Base-by-base conservation (phyloP, 23 tunicate genomes). In the Phallusia fumigata region DNA sequence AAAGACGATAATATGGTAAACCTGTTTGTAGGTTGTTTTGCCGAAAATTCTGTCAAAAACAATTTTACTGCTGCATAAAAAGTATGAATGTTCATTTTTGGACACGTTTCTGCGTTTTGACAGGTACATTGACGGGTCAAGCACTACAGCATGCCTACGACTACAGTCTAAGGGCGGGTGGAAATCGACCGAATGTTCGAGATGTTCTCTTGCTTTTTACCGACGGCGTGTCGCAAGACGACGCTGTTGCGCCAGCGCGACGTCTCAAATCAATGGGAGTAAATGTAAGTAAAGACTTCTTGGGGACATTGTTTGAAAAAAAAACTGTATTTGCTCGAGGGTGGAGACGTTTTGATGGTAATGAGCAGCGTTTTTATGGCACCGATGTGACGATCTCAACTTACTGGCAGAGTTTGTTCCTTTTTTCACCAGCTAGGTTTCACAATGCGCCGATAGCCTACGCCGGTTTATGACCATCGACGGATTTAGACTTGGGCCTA, bases 141-240 rank as follows among this genome's bases (percentile, higher is more conserved):
- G 83, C 83, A 31, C 30, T 79, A 2, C 36, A 35, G 26, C 83
- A 79, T 21, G 83, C 83, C n/a, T 79, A 52, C 44, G 52, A 79
- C 35, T 79, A 79, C 72, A 79, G 83, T 28, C 6, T 79, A 21
- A 52, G 52, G 35, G 73, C 26, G 0, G 35, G 35, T 11, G 40
- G 36, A 32, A 79, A 79, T 53, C 72, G 83, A 15, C 83, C 72
- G 36, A 52, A 79, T 33, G 83, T 79, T 3, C 72, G 83, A 24
- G 83, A 79, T 53, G 72, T 79, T 2, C 36, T 79, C 24, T 31
- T 79, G 19, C 73, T 79, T 13, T 79, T 79, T 34, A 79, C 83
- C 18, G 83, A 79, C 36, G 83, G 83, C 18, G 83, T 53, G 28
- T 79, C 83, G 52, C 83, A 79, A n/a, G 83, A 79, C 52, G 83